Conservation (phyloP, 2,797 vertebrate species). For the Carapus acus region DNA sequence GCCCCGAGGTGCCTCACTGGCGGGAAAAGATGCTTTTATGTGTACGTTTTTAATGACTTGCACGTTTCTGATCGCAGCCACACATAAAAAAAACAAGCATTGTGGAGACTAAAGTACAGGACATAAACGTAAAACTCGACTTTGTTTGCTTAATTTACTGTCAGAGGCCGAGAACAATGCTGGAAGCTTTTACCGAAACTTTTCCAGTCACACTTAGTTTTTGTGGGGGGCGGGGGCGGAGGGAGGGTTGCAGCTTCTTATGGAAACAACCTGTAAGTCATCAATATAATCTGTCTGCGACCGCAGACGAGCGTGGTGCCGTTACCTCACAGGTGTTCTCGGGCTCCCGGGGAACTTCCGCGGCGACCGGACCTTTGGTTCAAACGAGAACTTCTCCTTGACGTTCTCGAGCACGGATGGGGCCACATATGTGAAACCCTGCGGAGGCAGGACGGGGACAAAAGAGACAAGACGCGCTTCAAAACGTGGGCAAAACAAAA, state of each 20-base stretch:
- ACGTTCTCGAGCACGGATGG: constrained; percentile 96
- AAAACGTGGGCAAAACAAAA: constrained; percentile 44
- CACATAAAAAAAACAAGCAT: no score
- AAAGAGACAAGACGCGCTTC: constrained; percentile 31
- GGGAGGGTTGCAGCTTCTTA: no score
- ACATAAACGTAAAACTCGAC: no score
- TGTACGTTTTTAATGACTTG: no score
- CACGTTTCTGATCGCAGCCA: no score
- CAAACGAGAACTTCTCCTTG: constrained; percentile 93
- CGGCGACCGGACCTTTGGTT: constrained; percentile 94
- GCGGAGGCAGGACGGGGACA: constrained; percentile 18
- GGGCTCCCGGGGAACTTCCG: constrained; percentile 94
- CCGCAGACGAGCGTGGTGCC: constrained; percentile 21
- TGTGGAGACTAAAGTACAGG: no score
- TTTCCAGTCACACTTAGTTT: background rate
- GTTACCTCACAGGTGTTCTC: constrained; percentile 91
- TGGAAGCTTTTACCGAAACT: background rate
- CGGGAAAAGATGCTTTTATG: no score
- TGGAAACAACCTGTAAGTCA: constrained; percentile 13
- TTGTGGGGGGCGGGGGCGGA: no score
- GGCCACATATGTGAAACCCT: constrained; percentile 97
- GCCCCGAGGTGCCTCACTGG: no score
- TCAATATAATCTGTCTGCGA: constrained; percentile 4
- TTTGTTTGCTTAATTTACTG: no score
- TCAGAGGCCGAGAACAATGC: no score